These are phyloP conservation scores for Nesidiocoris tenuis DNA, from an alignment of 2,888 invertebrate species.

Conservation along the genomic window DNA sequence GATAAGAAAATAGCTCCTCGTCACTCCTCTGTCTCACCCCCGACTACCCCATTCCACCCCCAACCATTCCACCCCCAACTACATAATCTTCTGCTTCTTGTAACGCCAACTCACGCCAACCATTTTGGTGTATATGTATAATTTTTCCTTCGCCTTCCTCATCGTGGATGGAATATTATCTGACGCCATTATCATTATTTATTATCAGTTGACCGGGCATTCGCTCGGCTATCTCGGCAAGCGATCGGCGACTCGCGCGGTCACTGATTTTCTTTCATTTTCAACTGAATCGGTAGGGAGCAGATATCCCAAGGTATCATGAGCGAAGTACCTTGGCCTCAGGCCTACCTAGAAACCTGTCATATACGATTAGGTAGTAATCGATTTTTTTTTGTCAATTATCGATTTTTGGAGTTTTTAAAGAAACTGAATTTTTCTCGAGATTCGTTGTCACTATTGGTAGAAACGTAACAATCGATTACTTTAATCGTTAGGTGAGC, in stretches of 20 bases:
- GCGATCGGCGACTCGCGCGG: conserved; percentile 13
- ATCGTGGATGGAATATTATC: conserved; percentile 33
- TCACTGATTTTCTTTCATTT: conserved; percentile 26
- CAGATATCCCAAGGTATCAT: too few relatives aligned
- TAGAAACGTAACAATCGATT: too few relatives aligned
- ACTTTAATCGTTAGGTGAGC: too few relatives aligned
- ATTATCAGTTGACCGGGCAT: conserved; percentile 24
- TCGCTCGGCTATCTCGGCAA: conserved; percentile 11
- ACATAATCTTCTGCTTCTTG: neutral
- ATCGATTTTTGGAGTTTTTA: too few relatives aligned
- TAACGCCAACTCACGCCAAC: conserved; percentile 24
- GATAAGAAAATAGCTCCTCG: conserved; percentile 24
- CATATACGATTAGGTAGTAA: too few relatives aligned
- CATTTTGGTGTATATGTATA: conserved; percentile 32
- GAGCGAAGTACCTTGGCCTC: too few relatives aligned
- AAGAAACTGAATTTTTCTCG: too few relatives aligned
- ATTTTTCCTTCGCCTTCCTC: conserved; percentile 13
- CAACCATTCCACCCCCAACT: conserved; percentile 4
- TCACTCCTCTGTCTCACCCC: conserved; percentile 1
- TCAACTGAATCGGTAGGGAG: neutral
- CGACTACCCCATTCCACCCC: conserved; percentile 1
- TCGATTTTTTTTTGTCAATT: too few relatives aligned
- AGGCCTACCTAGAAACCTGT: too few relatives aligned
- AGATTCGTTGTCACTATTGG: too few relatives aligned
- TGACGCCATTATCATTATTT: conserved; percentile 36